phyloP scores from a whole-genome alignment of 2,888 invertebrate genomes.

The Agriotes lineatus region DNA sequence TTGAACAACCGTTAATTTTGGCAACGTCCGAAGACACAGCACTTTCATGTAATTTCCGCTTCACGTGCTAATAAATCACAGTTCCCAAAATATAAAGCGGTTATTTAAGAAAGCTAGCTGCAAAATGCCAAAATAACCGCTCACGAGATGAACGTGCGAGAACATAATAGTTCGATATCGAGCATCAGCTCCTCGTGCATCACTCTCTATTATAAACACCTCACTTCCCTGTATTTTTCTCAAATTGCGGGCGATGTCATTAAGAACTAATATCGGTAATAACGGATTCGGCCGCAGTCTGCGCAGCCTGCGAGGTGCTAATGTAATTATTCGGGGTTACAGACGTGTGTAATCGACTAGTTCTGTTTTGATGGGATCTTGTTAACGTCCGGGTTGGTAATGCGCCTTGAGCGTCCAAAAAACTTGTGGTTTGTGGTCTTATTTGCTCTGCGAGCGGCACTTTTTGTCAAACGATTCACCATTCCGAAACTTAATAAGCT shows the following conservation, averaged over 20 bases:
- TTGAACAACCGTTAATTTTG: no score
- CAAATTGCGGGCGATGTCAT: constrained; percentile 44
- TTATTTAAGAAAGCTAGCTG: not conserved
- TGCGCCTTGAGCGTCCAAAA: constrained; percentile 12
- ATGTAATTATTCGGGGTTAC: constrained; percentile 44
- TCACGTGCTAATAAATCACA: not conserved
- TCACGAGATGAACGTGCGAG: not conserved
- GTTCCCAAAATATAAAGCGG: not conserved
- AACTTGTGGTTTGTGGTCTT: constrained; percentile 21
- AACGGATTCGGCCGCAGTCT: constrained; percentile 37
- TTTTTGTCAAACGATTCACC: constrained; percentile 6
- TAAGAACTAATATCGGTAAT: constrained; percentile 43
- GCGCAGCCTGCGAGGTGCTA: constrained; percentile 42
- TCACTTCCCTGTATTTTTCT: constrained; percentile 37
- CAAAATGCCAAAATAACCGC: not conserved
- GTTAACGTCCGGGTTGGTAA: constrained; percentile 30
- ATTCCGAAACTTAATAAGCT: constrained; percentile 19
- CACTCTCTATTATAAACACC: constrained; percentile 16
- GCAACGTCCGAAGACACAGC: no score
- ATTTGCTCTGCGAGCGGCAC: constrained; percentile 17
- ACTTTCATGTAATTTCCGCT: no score
- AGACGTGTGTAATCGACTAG: constrained; percentile 28
- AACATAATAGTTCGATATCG: constrained; percentile 11
- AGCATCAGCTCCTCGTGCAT: not conserved
- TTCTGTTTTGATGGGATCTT: constrained; percentile 29